Conservation (phyloP, 1,140 invertebrate species). For the Papilio polyxenes region DNA sequence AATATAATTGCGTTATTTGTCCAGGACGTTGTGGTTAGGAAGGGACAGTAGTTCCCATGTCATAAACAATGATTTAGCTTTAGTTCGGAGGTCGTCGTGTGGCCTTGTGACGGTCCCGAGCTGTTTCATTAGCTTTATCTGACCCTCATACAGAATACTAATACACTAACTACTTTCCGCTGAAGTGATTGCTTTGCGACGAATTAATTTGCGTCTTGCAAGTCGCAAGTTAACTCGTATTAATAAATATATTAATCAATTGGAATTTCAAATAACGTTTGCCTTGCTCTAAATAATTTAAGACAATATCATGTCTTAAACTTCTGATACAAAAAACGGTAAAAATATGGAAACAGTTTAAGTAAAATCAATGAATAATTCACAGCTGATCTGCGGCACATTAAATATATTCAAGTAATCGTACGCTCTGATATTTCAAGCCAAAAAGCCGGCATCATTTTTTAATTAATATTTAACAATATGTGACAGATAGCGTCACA, state of each 20-base stretch:
- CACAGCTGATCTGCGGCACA: no score
- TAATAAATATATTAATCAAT: neutral
- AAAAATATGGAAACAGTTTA: no score
- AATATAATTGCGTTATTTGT: neutral
- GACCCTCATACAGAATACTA: slow-evolving; percentile 26
- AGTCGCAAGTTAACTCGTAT: neutral
- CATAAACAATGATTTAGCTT: slow-evolving; percentile 48
- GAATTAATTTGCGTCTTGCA: neutral
- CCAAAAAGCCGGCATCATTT: neutral
- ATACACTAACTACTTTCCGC: slow-evolving; percentile 1
- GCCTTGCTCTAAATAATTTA: no score
- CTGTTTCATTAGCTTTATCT: slow-evolving; percentile 27
- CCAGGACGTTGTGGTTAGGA: slow-evolving; percentile 26
- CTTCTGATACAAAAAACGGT: no score
- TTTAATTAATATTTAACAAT: neutral
- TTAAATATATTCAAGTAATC: no score
- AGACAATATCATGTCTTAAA: no score
- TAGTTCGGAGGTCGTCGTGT: slow-evolving; percentile 40
- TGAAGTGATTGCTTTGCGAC: neutral
- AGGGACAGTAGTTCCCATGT: slow-evolving; percentile 45
- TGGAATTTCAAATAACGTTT: no score
- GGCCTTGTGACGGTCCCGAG: slow-evolving; percentile 38
- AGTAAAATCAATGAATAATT: neutral
- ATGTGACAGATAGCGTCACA: neutral
- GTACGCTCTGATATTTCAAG: neutral